A percentile compares a stretch with the other conserved stretches of the same genome.
These are phyloP conservation scores for Anadara kagoshimensis DNA, from an alignment of 1,140 invertebrate species.

Conservation along the genomic window DNA sequence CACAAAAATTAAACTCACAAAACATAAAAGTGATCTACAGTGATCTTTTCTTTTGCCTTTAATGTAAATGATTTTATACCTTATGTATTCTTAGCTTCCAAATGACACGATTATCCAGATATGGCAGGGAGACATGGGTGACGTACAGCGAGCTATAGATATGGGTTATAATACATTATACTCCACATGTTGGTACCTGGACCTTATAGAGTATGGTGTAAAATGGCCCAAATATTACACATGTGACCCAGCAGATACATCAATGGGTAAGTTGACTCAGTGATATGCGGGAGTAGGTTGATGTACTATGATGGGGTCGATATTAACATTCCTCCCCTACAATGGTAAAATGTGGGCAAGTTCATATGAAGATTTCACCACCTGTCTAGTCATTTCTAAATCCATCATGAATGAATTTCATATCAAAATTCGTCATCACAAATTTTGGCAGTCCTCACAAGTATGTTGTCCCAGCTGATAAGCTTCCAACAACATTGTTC, in stretches of 20 bases:
- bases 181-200: conserved; percentile 71
- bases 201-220: conserved; percentile 69
- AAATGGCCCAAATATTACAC: conserved; percentile 72
- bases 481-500: too few species aligned
- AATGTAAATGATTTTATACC: neutral
- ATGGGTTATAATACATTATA: conserved; percentile 66
- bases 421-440: too few species aligned
- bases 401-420: too few species aligned
- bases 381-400: too few species aligned
- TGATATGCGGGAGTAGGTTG: too few species aligned
- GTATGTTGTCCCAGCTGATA: too few species aligned
- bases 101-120: conserved; percentile 71
- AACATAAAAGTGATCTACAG: neutral
- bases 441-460: too few species aligned
- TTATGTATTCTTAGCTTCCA: conserved; percentile 56
- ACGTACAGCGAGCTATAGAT: conserved; percentile 63
- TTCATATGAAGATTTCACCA: too few species aligned
- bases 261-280: conserved; percentile 48
- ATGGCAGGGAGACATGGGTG: conserved; percentile 69
- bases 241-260: conserved; percentile 75
- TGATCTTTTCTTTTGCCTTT: neutral
- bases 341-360: too few species aligned
- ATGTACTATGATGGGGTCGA: too few species aligned
- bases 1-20: too few species aligned
- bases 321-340: too few species aligned